Evolutionary conservation across 1,140 invertebrate genomes (phyloP).

Genomic region (Formica exsecta): DNA sequence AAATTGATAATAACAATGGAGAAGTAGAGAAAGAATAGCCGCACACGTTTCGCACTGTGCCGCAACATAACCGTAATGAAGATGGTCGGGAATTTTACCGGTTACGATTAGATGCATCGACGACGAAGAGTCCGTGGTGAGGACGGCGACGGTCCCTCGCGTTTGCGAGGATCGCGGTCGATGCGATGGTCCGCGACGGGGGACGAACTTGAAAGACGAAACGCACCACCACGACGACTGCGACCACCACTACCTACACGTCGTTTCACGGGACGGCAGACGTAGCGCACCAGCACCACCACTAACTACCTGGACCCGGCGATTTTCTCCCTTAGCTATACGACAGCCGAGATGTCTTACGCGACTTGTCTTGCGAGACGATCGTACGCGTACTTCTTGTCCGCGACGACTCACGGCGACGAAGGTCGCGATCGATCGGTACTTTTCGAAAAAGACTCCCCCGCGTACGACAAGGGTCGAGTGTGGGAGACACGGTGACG

Average conservation of each 20-base stretch:
- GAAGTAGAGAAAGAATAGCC: not conserved
- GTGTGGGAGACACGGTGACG: conserved; percentile 35
- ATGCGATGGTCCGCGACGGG: conserved; percentile 19
- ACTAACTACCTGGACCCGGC: conserved; percentile 33
- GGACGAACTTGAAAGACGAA: conserved; percentile 48
- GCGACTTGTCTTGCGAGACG: conserved; percentile 16
- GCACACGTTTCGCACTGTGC: conserved; percentile 39
- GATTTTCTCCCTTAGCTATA: conserved; percentile 10
- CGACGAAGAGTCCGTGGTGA: not conserved
- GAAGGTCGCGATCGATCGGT: conserved; percentile 67
- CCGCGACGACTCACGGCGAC: conserved; percentile 50
- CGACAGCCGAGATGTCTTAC: not conserved
- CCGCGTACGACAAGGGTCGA: conserved; percentile 6
- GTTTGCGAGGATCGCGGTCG: conserved; percentile 65
- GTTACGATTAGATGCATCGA: conserved; percentile 23
- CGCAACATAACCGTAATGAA: conserved; percentile 50
- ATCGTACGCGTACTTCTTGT: conserved; percentile 25
- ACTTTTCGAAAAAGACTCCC: conserved; percentile 62
- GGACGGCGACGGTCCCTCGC: conserved; percentile 3
- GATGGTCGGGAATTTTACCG: conserved; percentile 57
- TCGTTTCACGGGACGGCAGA: conserved; percentile 40
- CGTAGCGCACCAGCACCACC: conserved; percentile 51
- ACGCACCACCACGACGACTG: conserved; percentile 35
- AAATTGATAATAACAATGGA: not conserved
- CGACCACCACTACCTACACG: not conserved